Evolutionary conservation across 2,888 invertebrate species (phyloP).

Genomic region (Linyphia triangularis): DNA sequence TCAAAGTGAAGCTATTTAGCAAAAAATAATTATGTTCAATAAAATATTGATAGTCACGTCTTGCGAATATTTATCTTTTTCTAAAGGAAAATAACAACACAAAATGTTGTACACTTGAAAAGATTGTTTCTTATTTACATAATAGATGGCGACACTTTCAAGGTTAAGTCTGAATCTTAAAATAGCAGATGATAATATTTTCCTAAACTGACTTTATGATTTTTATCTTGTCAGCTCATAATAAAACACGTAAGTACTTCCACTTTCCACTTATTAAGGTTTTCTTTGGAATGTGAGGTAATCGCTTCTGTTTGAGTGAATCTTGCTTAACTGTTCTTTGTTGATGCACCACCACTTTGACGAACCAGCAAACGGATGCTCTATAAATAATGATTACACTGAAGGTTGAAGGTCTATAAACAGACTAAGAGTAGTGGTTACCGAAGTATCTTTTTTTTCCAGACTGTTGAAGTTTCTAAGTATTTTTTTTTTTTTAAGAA

Average conservation of each 20-base stretch:
- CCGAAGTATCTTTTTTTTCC: background rate
- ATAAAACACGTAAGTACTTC: background rate
- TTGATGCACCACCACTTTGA: background rate
- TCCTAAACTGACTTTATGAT: background rate
- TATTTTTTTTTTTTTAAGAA: background rate
- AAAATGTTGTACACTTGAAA: no score
- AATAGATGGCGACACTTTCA: background rate
- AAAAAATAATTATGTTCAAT: no score
- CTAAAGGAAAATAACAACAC: no score
- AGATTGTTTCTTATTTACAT: no score
- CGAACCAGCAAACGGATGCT: background rate
- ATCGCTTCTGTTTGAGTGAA: background rate
- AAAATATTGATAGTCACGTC: no score
- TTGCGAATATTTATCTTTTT: no score
- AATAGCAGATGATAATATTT: background rate
- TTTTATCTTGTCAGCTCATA: background rate
- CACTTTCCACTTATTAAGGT: background rate
- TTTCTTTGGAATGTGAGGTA: no score
- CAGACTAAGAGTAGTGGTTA: background rate
- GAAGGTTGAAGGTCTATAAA: background rate
- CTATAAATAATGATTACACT: constrained; percentile 5
- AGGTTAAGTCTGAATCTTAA: background rate
- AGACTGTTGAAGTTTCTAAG: background rate
- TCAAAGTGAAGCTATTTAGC: no score
- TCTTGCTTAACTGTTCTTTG: background rate